Conservation (phyloP, 2,113 vertebrate species). For the Chaenogobius annularis region DNA sequence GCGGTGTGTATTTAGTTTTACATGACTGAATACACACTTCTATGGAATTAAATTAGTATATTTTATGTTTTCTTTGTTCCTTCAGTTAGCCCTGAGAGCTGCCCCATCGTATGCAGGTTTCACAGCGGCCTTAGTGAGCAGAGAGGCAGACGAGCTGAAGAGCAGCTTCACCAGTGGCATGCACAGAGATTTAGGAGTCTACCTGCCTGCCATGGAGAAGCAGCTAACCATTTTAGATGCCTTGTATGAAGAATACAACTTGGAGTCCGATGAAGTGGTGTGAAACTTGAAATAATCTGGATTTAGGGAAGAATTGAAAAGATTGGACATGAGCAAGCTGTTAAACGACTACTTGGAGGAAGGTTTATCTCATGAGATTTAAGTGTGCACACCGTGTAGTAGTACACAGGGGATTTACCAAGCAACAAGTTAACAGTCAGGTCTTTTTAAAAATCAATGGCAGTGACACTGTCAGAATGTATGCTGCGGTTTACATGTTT, state of each 20-base stretch:
- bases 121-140: conserved; percentile 85
- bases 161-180: conserved; percentile 82
- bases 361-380: conserved; percentile 24
- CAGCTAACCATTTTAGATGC: conserved; percentile 90
- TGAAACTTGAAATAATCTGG: conserved; percentile 64
- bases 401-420: conserved; percentile 13
- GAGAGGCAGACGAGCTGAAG: conserved; percentile 84
- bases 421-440: conserved; percentile 16
- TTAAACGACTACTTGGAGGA: conserved; percentile 21
- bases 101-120: conserved; percentile 91
- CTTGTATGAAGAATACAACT: conserved; percentile 90
- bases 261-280: conserved; percentile 96
- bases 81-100: conserved; percentile 91
- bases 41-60: neutral
- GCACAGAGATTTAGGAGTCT: conserved; percentile 88
- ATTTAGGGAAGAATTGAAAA: conserved; percentile 1
- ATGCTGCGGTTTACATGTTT: conserved; percentile 36
- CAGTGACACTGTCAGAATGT: conserved; percentile 15
- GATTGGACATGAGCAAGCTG: conserved; percentile 4
- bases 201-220: conserved; percentile 93
- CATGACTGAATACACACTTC: neutral
- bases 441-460: conserved; percentile 42
- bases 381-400: neutral
- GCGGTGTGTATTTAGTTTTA: conserved; percentile 80
- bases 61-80: conserved; percentile 21